These are phyloP conservation scores for Delia radicum DNA, from an alignment of 1,140 invertebrate species.

Conservation along the genomic window DNA sequence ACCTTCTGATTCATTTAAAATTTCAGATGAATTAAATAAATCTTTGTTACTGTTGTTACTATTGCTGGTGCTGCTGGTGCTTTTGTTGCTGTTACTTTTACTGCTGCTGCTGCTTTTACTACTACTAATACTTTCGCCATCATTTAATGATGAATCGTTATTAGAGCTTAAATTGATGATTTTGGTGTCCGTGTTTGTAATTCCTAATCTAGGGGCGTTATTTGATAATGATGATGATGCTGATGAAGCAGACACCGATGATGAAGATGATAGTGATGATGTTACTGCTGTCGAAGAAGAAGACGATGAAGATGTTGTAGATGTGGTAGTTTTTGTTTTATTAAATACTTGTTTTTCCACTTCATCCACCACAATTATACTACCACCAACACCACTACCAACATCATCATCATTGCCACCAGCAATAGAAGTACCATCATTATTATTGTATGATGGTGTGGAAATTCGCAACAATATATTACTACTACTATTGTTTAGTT, in stretches of 20 bases:
- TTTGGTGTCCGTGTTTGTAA: neutral
- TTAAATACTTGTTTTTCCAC: neutral
- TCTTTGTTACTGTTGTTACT: neutral
- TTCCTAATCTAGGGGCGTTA: neutral
- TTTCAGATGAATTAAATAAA: neutral
- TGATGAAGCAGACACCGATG: neutral
- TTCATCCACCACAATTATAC: neutral
- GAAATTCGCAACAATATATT: conserved; percentile 17
- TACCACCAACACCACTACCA: neutral
- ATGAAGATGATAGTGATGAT: neutral
- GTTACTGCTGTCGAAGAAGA: neutral
- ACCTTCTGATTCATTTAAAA: conserved; percentile 22
- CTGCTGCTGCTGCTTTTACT: neutral
- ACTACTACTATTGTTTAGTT: neutral
- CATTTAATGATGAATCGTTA: neutral
- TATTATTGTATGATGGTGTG: conserved; percentile 3
- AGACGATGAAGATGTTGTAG: conserved; percentile 12
- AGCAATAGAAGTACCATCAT: too few species aligned
- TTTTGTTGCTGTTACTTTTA: neutral
- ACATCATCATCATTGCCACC: neutral
- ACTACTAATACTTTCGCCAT: neutral
- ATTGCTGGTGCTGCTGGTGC: neutral
- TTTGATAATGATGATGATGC: neutral
- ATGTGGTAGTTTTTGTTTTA: conserved; percentile 31
- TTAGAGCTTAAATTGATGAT: neutral